Base-by-base conservation (phyloP, 2,888 invertebrate genomes). In the Pollenia griseotomentosa region DNA sequence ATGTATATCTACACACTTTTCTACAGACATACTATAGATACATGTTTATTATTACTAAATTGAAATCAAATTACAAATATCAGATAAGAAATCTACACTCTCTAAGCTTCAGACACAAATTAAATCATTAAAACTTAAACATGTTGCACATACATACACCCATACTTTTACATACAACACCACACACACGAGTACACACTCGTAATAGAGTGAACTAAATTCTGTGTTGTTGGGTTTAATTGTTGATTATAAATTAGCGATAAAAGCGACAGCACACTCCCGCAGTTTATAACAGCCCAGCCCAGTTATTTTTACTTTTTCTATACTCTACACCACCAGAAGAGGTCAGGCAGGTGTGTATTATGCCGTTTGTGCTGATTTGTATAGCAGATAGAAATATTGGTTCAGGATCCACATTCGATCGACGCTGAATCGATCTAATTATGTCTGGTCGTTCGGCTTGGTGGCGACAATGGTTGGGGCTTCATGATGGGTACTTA, bases 181-280 rank as follows among this genome's bases (percentile, higher is more conserved):
- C 11, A 65, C 40, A 51, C n/a, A n/a, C 23, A 46, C 55, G 46
- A 19, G 6, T 11, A 61, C 12, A 53, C 11, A 63, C 71, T 51
- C 16, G 44, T 23, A 33, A 12, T 55, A n/a, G 33, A 48, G 10
- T 77, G 73, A 79, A 82, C 78, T 75, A 71, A 83, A 83, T 85
- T 84, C 42, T 81, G 70, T 87, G 70, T 88, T 89, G 86, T 81
- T 85, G 86, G 87, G 48, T 90, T 92, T 92, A 92, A 92, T 92
- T 92, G 90, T 92, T 92, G 91, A 92, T 92, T 90, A 92, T 90
- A 90, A 90, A 90, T 91, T 90, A 89, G 88, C 90, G 91, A 92
- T 92, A 91, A 90, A 88, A 80, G 80, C 79, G 83, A 80, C 85
- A 86, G 84, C 87, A 87, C 87, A 87, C 87, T 87, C 87, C 87